Conservation (phyloP, 1,140 invertebrate species). For the Apis mellifera region DNA sequence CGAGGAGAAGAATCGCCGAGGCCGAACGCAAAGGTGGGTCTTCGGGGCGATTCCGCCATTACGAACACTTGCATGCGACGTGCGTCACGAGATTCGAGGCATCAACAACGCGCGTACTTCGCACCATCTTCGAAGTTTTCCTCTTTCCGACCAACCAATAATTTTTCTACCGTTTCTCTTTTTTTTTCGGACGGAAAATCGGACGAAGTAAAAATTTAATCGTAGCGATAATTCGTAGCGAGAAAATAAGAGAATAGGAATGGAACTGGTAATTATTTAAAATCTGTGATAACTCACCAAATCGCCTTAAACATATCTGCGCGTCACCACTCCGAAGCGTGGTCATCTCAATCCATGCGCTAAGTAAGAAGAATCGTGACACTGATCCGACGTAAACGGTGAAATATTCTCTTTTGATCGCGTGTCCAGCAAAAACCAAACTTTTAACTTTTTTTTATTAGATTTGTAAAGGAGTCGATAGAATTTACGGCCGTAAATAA, state of each 20-base stretch:
- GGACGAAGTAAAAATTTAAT: too few relatives aligned
- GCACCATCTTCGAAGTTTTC: too few relatives aligned
- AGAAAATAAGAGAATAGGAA: too few relatives aligned
- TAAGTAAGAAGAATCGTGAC: slow-evolving; percentile 50
- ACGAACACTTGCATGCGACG: slow-evolving; percentile 20
- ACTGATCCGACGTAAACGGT: slow-evolving; percentile 29
- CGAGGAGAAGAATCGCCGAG: slow-evolving; percentile 35
- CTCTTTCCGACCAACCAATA: too few relatives aligned
- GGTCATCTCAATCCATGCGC: slow-evolving; percentile 59
- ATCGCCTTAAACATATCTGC: slow-evolving; percentile 60
- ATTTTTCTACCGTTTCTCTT: too few relatives aligned
- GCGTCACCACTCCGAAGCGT: slow-evolving; percentile 41
- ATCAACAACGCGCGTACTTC: too few relatives aligned
- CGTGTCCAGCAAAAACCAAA: background rate
- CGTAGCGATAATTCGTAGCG: too few relatives aligned
- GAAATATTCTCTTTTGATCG: slow-evolving; percentile 2
- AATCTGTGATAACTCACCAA: slow-evolving; percentile 54
- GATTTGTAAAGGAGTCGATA: background rate
- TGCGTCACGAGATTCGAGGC: background rate
- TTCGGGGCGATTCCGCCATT: slow-evolving; percentile 42
- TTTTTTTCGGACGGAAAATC: too few relatives aligned
- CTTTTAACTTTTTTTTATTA: slow-evolving; percentile 32
- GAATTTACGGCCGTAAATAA: slow-evolving; percentile 21
- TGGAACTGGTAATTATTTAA: background rate
- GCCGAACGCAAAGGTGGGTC: slow-evolving; percentile 33